Evolutionary conservation across 2,888 invertebrate species (phyloP).

Genomic region (Lycocerus yunnanus): DNA sequence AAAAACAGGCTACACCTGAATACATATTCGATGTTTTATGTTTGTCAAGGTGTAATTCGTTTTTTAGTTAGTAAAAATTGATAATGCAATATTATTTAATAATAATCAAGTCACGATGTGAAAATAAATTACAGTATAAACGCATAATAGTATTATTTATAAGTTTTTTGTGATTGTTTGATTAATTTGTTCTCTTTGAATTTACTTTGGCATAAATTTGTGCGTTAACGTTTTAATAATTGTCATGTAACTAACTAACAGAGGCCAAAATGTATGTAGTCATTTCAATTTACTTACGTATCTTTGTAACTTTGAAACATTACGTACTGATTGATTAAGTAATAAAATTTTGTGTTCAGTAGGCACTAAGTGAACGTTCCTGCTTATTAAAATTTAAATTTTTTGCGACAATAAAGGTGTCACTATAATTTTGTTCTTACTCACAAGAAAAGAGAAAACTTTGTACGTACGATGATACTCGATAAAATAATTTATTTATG

Average conservation of each 20-base stretch:
- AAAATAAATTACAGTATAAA: conserved; percentile 11
- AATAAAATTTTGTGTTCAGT: conserved; percentile 28
- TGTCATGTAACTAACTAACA: conserved; percentile 21
- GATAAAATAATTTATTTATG: conserved; percentile 1
- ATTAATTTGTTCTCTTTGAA: conserved; percentile 1
- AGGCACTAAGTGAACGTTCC: conserved; percentile 43
- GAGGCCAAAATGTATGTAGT: conserved; percentile 37
- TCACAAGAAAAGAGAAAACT: not conserved
- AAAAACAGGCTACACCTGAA: conserved; percentile 23
- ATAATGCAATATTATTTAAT: conserved; percentile 21
- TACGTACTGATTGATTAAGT: conserved; percentile 28
- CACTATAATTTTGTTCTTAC: not conserved
- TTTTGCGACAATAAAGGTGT: conserved; percentile 25
- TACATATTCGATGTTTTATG: conserved; percentile 24
- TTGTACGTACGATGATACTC: conserved; percentile 7
- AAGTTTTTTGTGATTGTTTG: conserved; percentile 29
- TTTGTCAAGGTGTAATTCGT: conserved; percentile 17
- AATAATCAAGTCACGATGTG: conserved; percentile 11
- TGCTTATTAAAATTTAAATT: conserved; percentile 32
- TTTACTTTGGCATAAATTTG: conserved; percentile 7
- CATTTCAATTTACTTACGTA: conserved; percentile 22
- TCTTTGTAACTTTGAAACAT: conserved; percentile 23
- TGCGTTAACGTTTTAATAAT: conserved; percentile 7
- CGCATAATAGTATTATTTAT: conserved; percentile 15
- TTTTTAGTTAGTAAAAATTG: conserved; percentile 25